A percentile compares a stretch with the other conserved stretches of the same genome.
Evolutionary conservation across 2,797 vertebrate genomes (phyloP).

Genomic region (Propithecus perrieri): DNA sequence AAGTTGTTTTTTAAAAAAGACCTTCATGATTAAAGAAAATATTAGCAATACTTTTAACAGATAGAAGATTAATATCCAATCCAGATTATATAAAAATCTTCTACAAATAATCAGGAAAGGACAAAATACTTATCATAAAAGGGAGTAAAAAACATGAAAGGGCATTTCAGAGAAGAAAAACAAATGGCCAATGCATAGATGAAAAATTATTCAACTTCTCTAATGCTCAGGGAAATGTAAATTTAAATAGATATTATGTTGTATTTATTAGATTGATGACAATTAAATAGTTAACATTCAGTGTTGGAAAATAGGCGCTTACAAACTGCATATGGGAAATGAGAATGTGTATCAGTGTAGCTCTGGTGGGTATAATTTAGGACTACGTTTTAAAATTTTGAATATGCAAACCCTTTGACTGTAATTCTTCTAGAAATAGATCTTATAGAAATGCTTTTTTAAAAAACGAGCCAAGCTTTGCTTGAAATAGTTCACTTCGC

Average conservation of each 20-base stretch:
- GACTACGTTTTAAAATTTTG: not conserved
- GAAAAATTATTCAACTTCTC: not conserved
- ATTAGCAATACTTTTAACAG: not conserved
- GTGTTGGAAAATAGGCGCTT: not conserved
- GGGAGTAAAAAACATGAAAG: not conserved
- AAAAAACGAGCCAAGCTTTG: not conserved
- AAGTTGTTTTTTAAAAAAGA: not conserved
- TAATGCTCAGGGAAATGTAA: not conserved
- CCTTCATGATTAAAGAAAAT: not conserved
- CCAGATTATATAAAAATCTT: not conserved
- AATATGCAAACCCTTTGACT: not conserved
- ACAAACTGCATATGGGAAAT: not conserved
- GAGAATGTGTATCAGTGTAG: not conserved
- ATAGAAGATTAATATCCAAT: not conserved
- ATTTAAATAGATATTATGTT: not conserved
- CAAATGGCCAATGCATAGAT: not conserved
- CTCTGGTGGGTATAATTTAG: not conserved
- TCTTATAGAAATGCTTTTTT: not conserved
- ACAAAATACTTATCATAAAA: not conserved
- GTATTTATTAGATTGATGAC: not conserved
- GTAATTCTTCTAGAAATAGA: not conserved
- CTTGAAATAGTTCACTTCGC: not conserved
- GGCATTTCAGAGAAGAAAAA: not conserved
- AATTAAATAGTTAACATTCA: slow-evolving; percentile 20
- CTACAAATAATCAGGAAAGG: not conserved